Conservation (phyloP, 2,888 invertebrate species). For the Polydrusus pterygomalis region DNA sequence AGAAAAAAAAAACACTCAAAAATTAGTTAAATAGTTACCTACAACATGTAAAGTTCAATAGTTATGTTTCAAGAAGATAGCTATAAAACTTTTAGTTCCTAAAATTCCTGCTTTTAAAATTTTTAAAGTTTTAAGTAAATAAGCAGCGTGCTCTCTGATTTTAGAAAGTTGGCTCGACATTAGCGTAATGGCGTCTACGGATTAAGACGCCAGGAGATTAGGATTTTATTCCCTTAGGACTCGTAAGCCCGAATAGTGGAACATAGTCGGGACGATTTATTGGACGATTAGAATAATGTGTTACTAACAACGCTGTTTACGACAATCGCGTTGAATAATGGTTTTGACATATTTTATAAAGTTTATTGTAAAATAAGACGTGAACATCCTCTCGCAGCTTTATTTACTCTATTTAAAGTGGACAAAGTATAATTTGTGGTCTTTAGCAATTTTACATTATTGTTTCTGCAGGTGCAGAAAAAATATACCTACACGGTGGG, state of each 20-base stretch:
- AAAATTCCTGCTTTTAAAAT: neutral
- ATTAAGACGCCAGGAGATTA: conserved; percentile 21
- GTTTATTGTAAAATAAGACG: neutral
- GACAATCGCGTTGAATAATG: neutral
- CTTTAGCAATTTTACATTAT: no score
- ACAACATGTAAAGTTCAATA: no score
- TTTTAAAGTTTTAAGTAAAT: conserved; percentile 20
- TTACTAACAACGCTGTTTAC: conserved; percentile 16
- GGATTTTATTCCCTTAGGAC: conserved; percentile 31
- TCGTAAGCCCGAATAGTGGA: conserved; percentile 35
- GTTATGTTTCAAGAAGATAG: no score
- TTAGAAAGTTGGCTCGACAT: conserved; percentile 17
- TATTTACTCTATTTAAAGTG: no score
- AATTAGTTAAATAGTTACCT: no score
- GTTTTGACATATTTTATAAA: neutral
- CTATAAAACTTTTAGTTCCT: neutral
- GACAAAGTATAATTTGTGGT: no score
- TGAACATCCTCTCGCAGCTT: no score
- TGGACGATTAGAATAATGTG: conserved; percentile 34
- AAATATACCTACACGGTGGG: no score
- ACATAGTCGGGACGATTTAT: conserved; percentile 36
- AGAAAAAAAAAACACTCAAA: no score
- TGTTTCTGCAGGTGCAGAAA: no score
- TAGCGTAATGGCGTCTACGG: conserved; percentile 20
- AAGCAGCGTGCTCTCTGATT: conserved; percentile 13